These are phyloP conservation scores for Seriola dumerili DNA, from an alignment of 2,113 vertebrate species.

Conservation along the genomic window DNA sequence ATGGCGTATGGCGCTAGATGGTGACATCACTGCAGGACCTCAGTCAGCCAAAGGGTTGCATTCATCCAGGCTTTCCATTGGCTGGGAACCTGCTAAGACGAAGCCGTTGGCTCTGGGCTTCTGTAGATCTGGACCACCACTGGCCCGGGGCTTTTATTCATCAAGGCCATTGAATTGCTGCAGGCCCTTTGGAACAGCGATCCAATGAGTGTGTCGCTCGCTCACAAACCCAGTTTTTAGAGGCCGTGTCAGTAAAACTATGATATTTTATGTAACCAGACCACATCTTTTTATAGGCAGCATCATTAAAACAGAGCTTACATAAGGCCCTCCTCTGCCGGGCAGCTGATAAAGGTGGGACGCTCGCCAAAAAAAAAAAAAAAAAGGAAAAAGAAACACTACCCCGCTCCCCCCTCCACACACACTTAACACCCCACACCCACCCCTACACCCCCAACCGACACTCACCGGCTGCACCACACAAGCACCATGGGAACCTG, in stretches of 20 bases:
- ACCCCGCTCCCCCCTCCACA: constrained; percentile 24
- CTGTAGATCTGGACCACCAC: constrained; percentile 43
- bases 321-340: constrained; percentile 47
- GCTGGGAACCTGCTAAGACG: constrained; percentile 23
- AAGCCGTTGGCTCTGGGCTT: constrained; percentile 29
- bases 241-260: constrained; percentile 3
- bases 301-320: constrained; percentile 41
- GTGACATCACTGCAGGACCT: constrained; percentile 34
- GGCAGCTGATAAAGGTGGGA: constrained; percentile 70
- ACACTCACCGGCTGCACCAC: constrained; percentile 59
- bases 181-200: constrained; percentile 44
- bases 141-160: constrained; percentile 47
- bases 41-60: constrained; percentile 14
- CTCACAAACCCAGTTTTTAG: constrained; percentile 27
- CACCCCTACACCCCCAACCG: constrained; percentile 52
- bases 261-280: constrained; percentile 58
- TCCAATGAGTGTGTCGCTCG: constrained; percentile 9
- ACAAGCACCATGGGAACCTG: constrained; percentile 76
- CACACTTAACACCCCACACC: constrained; percentile 55
- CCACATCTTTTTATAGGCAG: constrained; percentile 28
- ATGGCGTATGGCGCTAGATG: neutral
- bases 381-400: neutral
- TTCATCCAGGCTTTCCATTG: constrained; percentile 22
- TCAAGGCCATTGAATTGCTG: constrained; percentile 49
- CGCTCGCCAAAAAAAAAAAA: constrained; percentile 29